Percentiles rank a stretch among this genome's conserved stretches.
These are phyloP conservation scores for Villa cingulata DNA, from an alignment of 2,888 invertebrate genomes.

Conservation along the genomic window DNA sequence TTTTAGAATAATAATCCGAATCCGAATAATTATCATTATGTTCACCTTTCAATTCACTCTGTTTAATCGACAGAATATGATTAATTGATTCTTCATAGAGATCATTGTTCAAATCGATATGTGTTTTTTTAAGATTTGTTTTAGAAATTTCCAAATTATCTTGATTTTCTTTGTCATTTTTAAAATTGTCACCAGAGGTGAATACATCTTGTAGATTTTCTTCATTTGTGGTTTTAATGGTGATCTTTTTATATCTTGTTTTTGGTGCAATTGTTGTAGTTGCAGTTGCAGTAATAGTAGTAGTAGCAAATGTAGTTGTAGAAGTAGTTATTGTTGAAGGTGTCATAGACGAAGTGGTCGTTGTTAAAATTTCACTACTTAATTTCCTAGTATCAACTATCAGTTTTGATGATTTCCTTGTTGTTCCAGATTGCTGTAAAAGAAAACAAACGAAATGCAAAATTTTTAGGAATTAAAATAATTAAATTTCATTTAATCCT, in stretches of 20 bases:
- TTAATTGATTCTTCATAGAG: too few species aligned
- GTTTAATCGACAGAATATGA: too few species aligned
- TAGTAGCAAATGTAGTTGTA: constrained; percentile 23
- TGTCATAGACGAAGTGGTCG: constrained; percentile 5
- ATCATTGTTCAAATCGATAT: too few species aligned
- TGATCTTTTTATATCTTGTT: neutral
- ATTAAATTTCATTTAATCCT: too few species aligned
- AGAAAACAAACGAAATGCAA: constrained; percentile 11
- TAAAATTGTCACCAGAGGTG: too few species aligned
- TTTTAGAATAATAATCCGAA: constrained; percentile 11
- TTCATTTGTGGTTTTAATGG: constrained; percentile 13
- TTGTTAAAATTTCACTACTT: constrained; percentile 17
- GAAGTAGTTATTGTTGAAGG: constrained; percentile 20
- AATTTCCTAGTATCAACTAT: constrained; percentile 26
- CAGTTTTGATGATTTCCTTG: constrained; percentile 25
- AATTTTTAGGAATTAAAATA: too few species aligned
- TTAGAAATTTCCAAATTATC: too few species aligned
- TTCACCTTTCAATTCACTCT: too few species aligned
- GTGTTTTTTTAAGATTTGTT: too few species aligned
- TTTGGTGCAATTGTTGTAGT: neutral
- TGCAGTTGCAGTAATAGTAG: constrained; percentile 3
- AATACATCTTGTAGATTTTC: constrained; percentile 5
- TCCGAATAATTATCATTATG: too few species aligned
- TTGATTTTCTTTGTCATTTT: too few species aligned
- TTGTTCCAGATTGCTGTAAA: constrained; percentile 25